These are phyloP conservation scores for Dicranocentrus wangi DNA, from an alignment of 2,888 invertebrate species.

Conservation along the genomic window DNA sequence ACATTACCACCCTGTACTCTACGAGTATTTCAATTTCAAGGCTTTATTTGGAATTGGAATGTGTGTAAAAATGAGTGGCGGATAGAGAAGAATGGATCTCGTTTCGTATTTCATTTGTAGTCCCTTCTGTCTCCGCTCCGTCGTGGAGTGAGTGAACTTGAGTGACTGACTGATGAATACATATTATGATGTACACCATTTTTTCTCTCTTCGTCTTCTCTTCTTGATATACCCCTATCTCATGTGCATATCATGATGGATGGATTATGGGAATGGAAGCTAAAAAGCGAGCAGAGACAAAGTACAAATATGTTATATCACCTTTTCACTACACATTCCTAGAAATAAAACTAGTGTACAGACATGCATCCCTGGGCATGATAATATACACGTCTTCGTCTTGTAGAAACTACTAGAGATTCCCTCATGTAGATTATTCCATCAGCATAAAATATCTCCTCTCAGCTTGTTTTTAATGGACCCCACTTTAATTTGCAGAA, in stretches of 20 bases:
- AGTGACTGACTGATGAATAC: conserved; percentile 25
- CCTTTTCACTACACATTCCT: conserved; percentile 7
- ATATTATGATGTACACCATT: not conserved
- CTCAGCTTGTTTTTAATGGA: not conserved
- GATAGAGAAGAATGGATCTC: too few relatives aligned
- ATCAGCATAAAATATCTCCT: not conserved
- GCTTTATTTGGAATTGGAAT: conserved; percentile 26
- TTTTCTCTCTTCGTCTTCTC: too few relatives aligned
- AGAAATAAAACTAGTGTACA: not conserved
- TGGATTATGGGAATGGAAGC: conserved; percentile 7
- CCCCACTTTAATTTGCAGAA: conserved; percentile 3
- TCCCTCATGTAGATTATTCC: not conserved
- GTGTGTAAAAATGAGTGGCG: not conserved
- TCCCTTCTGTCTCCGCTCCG: not conserved
- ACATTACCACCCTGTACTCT: too few relatives aligned
- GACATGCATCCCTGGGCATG: conserved; percentile 18
- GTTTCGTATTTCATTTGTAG: not conserved
- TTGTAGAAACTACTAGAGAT: not conserved
- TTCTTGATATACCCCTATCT: not conserved
- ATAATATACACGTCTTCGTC: not conserved
- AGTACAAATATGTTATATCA: not conserved
- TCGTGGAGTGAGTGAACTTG: conserved; percentile 25
- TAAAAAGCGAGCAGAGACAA: conserved; percentile 15
- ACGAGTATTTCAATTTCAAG: conserved; percentile 14
- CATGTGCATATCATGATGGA: conserved; percentile 15